phyloP scores from a whole-genome alignment of 2,113 vertebrate species.

The Protomyctophum bolini region DNA sequence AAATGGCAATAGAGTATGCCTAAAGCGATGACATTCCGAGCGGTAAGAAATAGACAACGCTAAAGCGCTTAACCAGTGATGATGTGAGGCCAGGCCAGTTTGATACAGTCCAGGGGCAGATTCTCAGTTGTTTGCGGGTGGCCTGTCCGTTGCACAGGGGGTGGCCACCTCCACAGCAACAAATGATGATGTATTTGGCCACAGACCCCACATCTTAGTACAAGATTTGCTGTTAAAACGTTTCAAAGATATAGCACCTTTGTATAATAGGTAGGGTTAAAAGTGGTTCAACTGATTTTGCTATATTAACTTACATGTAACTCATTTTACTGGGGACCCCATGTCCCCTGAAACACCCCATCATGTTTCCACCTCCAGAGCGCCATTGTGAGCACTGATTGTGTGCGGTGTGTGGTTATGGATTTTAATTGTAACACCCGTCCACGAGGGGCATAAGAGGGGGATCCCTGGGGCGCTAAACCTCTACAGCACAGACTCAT shows the following conservation, averaged over 20 bases:
- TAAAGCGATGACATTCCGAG: too few species aligned
- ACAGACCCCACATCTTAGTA: too few species aligned
- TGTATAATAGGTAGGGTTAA: too few species aligned
- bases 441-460: slow-evolving; percentile 23
- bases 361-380: slow-evolving; percentile 42
- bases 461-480: slow-evolving; percentile 53
- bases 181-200: too few species aligned
- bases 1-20: too few species aligned
- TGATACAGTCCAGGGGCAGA: background rate
- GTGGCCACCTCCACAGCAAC: slow-evolving; percentile 48
- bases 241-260: too few species aligned
- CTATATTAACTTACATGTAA: too few species aligned
- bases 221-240: too few species aligned
- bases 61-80: slow-evolving; percentile 42
- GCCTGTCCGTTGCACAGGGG: slow-evolving; percentile 35
- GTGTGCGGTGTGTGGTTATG: slow-evolving; percentile 46
- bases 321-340: too few species aligned
- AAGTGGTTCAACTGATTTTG: too few species aligned
- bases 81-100: slow-evolving; percentile 11
- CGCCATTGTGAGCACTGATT: slow-evolving; percentile 50
- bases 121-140: slow-evolving; percentile 52
- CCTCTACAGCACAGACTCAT: slow-evolving; percentile 52
- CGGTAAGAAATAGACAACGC: slow-evolving; percentile 47
- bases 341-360: too few species aligned
- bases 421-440: slow-evolving; percentile 59